phyloP scores from a whole-genome alignment of 2,888 invertebrate genomes.

The Odontocolon sp. region DNA sequence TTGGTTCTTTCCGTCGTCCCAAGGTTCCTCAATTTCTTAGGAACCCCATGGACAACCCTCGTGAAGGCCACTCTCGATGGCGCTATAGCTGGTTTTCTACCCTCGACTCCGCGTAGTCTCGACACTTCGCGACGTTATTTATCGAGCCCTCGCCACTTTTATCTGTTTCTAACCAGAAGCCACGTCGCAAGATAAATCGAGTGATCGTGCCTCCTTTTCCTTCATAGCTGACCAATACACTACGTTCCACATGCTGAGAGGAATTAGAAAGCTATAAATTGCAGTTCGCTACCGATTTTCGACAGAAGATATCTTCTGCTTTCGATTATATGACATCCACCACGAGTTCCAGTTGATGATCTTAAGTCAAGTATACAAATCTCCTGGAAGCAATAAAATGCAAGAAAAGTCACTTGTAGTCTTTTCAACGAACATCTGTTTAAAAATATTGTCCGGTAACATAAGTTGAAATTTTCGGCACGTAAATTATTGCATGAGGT shows the following conservation, averaged over 20 bases:
- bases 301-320: neutral
- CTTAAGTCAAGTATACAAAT: neutral
- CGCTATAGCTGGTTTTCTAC: neutral
- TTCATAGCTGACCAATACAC: conserved; percentile 21
- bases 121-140: conserved; percentile 43
- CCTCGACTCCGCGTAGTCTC: neutral
- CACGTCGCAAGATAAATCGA: conserved; percentile 40
- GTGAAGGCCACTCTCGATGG: conserved; percentile 44
- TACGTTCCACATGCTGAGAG: conserved; percentile 42
- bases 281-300: conserved; percentile 19
- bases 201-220: neutral
- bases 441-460: no score
- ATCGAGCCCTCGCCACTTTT: conserved; percentile 38
- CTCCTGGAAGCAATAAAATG: conserved; percentile 15
- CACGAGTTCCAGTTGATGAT: neutral
- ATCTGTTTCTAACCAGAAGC: conserved; percentile 58
- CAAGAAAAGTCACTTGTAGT: no score
- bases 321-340: neutral
- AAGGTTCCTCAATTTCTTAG: conserved; percentile 44
- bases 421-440: no score
- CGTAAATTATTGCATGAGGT: conserved; percentile 42
- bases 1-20: conserved; percentile 14
- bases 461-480: no score
- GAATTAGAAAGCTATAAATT: conserved; percentile 28
- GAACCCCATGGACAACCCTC: conserved; percentile 40